Conservation (phyloP, 2,888 invertebrate species). For the Busseola fusca region DNA sequence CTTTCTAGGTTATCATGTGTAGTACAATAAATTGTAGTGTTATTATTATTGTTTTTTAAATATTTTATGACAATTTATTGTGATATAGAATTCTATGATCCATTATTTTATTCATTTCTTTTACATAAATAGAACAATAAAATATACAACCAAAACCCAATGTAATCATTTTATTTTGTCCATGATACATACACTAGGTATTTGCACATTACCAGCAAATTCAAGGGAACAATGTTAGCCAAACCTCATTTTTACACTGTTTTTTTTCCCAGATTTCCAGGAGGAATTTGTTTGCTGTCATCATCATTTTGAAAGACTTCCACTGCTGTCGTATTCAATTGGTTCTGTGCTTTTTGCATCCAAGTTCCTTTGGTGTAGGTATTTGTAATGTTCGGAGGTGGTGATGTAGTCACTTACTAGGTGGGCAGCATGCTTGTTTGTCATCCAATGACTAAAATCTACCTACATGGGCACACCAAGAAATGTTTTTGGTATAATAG, state of each 20-base stretch:
- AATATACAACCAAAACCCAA: slow-evolving; percentile 66
- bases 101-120: slow-evolving; percentile 63
- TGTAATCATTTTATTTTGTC: slow-evolving; percentile 55
- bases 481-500: neutral
- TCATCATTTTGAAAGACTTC: too few relatives aligned
- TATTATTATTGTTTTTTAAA: slow-evolving; percentile 62
- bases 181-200: slow-evolving; percentile 7
- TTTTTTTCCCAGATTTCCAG: neutral
- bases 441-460: neutral
- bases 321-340: too few relatives aligned
- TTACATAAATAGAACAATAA: slow-evolving; percentile 75
- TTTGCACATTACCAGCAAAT: neutral
- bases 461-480: neutral
- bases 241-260: too few relatives aligned
- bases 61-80: slow-evolving; percentile 70
- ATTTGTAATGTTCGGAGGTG: neutral
- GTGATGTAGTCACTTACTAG: neutral
- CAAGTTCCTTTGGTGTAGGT: neutral
- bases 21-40: slow-evolving; percentile 71
- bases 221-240: neutral
- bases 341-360: too few relatives aligned
- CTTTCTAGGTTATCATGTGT: too few relatives aligned
- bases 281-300: too few relatives aligned
- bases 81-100: slow-evolving; percentile 69
- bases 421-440: neutral